Evolutionary conservation across 2,113 vertebrate species (phyloP), one percentile per base, ranked within the genome.

Genomic region (Elephas maximus): DNA sequence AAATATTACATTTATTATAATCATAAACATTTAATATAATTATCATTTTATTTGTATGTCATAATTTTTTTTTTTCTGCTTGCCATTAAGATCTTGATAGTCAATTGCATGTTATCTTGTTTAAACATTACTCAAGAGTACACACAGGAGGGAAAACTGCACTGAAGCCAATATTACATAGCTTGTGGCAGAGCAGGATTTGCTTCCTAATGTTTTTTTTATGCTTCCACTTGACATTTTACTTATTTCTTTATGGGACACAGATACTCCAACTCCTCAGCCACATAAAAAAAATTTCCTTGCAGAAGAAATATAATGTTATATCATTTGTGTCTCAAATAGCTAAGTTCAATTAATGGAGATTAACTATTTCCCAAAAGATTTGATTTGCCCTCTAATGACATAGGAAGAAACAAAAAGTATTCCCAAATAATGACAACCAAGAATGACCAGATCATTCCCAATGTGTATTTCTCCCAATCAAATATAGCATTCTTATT

Each of bases 401-500:
- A 91, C 21, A 23, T 6, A 53, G 2, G 37, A 79, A 80, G 26
- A 84, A 53, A 73, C 41, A 51, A 60, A 15, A 79, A 78, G 21
- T 57, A 45, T 93, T 94, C 17, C 23, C 62, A 62, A n/a, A 65
- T 74, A 37, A 21, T 0, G 83, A 1, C 1, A 89, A 21, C 6
- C 69, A 26, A 30, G 1, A 93, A 8, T 41, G 81, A 37, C 17
- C 57, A 90, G 8, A 85, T 94, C 91, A 60, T 90, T 65, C 14
- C 82, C 62, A 5, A 0, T 24, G 76, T 48, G 6, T 78, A 37
- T 65, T 0, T 48, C 41, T 95, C 87, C 93, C 51, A 63, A 96
- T 97, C 87, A 92, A 89, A 96, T 83, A 65, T 24, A 94, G 0
- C 17, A 92, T 91, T 48, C 77, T 69, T 91, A 63, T 79, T 91